These are phyloP conservation scores for Chinchilla lanigera DNA, from an alignment of 2,113 vertebrate species.

Conservation along the genomic window DNA sequence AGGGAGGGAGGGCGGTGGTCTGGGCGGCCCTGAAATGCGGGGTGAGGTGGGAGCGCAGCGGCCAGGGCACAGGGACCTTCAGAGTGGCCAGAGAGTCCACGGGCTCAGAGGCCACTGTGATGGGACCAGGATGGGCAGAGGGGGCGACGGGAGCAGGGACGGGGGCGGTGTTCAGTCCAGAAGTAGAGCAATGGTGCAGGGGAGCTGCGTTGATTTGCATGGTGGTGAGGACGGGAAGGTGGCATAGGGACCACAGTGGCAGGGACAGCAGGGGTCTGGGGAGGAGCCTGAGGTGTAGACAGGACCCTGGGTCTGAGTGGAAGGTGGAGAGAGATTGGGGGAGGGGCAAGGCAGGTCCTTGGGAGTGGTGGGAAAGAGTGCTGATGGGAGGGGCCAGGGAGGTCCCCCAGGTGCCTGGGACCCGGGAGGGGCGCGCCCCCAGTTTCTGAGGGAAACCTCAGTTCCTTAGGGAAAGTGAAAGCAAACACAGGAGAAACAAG, in stretches of 20 bases:
- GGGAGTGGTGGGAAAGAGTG: background rate
- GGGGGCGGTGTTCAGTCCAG: background rate
- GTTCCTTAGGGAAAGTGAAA: background rate
- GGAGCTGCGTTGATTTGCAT: background rate
- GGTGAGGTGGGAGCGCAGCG: too few species aligned
- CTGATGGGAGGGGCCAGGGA: background rate
- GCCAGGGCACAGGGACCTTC: background rate
- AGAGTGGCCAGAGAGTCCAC: background rate
- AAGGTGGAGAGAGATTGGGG: background rate
- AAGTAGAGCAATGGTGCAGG: background rate
- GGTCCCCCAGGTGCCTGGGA: background rate
- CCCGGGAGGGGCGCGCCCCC: background rate
- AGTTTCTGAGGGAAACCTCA: background rate
- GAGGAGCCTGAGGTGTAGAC: background rate
- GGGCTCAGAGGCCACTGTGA: background rate
- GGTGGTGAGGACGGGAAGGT: background rate
- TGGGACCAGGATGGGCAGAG: background rate
- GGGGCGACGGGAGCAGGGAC: background rate
- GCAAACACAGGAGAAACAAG: fast-evolving
- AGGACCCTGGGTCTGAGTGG: background rate
- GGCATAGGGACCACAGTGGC: background rate
- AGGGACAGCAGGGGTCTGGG: background rate
- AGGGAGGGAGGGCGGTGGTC: too few species aligned
- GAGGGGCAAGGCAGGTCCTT: background rate
- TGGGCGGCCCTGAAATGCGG: too few species aligned